Base-by-base conservation (phyloP, 2,888 invertebrate species). In the Timandra comae region DNA sequence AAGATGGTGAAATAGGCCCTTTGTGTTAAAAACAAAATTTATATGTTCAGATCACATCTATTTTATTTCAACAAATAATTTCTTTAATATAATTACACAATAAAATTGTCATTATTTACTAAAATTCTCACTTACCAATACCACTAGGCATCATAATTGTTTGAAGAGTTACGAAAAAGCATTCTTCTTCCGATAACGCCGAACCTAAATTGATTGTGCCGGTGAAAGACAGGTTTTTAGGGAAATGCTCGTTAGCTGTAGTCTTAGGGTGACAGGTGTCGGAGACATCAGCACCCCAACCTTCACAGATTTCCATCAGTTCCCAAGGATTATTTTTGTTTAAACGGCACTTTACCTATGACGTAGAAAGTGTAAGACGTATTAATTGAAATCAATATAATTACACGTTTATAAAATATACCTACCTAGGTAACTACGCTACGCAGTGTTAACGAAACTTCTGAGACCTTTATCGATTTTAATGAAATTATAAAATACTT, bases 231-330 rank as follows among this genome's bases (percentile, higher is more conserved):
- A 87, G 49, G 31, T 63, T 71, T 1, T 54, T 38, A 0, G 86
- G 82, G 9, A 80, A 66, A 0, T 49, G 41, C 3, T 54, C 55
- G 1, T 64, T 69, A 0, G 50, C 31, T 2, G 29, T 52, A 0
- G 67, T 68, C 30, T 59, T 67, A 0, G 77, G 73, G n/a, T 63
- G 56, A 43, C 86, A 86, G 1, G 68, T 57, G 1, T 36, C 45
- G 0, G 82, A 53, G 0, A 53, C 58, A 30, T 84, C 81, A 0
- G 84, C 82, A 0, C 64, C 45, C 82, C 81, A 81, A 12, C 76
- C 73, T 7, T 78, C 75, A 43, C 86, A 86, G 22, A 85, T 72
- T 33, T 82, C 78, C 77, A 80, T 77, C 3, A 84, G 52, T 0
- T 68, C 62, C 74, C 74, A 76, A 0, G 85, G 77, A 0, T 64